phyloP scores from a whole-genome alignment of 2,888 invertebrate species.

The Psococerastis gibbosa region DNA sequence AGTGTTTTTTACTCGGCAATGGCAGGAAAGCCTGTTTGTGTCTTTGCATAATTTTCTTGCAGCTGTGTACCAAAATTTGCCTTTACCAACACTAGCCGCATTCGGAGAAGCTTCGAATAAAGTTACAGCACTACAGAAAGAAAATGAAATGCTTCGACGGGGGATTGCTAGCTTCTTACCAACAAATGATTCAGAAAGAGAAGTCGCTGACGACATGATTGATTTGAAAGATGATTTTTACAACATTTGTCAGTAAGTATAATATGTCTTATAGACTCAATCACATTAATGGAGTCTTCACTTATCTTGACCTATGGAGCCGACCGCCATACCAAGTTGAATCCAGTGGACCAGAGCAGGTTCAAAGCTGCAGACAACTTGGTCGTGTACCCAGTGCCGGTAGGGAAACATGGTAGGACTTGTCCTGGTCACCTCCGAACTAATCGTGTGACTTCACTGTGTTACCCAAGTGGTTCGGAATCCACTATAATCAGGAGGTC shows the following conservation, averaged over 20 bases:
- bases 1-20: conserved; percentile 76
- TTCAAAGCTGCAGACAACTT: too few species aligned
- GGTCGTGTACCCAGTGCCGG: too few species aligned
- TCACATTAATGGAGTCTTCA: too few species aligned
- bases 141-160: conserved; percentile 50
- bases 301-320: too few species aligned
- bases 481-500: too few species aligned
- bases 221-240: conserved; percentile 84
- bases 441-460: too few species aligned
- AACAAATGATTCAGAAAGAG: conserved; percentile 16
- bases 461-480: too few species aligned
- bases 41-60: conserved; percentile 87
- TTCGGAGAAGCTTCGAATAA: conserved; percentile 71
- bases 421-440: too few species aligned
- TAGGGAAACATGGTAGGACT: too few species aligned
- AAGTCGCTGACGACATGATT: conserved; percentile 40
- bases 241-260: conserved; percentile 58
- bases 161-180: conserved; percentile 26
- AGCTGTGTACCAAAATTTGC: conserved; percentile 75
- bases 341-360: too few species aligned
- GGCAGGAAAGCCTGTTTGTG: conserved; percentile 85
- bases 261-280: too few species aligned
- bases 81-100: conserved; percentile 64
- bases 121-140: conserved; percentile 65
- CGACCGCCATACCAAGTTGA: too few species aligned